Evolutionary conservation across 37 sponge, comb jelly and placozoan genomes (phyloP).

Genomic region (Haliclona indistincta): DNA sequence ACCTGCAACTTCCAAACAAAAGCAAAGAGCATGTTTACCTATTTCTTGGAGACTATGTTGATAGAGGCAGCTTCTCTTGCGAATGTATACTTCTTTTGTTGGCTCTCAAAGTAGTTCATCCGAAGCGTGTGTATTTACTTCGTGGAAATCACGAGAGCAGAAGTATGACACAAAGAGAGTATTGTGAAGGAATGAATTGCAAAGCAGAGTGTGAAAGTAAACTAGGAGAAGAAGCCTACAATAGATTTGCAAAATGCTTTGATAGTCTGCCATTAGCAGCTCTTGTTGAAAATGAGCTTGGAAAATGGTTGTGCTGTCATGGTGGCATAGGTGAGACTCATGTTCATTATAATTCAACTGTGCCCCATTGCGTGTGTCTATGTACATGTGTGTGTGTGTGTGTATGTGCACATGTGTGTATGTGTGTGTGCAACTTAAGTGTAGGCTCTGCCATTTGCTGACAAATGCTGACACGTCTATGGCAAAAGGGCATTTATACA

Average conservation of each 20-base stretch:
- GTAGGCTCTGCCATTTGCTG: not conserved
- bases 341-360: not conserved
- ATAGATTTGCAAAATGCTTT: slow-evolving; percentile 43
- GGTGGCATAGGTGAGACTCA: slow-evolving; percentile 57
- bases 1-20: not conserved
- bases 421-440: not conserved
- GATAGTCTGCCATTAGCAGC: slow-evolving; percentile 60
- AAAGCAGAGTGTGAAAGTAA: slow-evolving; percentile 49
- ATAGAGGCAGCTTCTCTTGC: slow-evolving; percentile 61
- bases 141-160: slow-evolving; percentile 85
- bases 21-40: slow-evolving; percentile 37
- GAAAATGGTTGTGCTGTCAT: slow-evolving; percentile 65
- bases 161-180: slow-evolving; percentile 57
- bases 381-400: not conserved
- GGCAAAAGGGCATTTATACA: not conserved
- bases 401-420: slow-evolving; percentile 12
- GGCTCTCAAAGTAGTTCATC: slow-evolving; percentile 61
- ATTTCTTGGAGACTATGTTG: slow-evolving; percentile 85
- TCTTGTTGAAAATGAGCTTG: slow-evolving; percentile 17
- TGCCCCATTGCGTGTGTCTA: not conserved
- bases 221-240: slow-evolving; percentile 37
- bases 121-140: slow-evolving; percentile 41
- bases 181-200: slow-evolving; percentile 61
- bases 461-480: not conserved
- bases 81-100: slow-evolving; percentile 60